phyloP scores from a whole-genome alignment of 2,888 invertebrate species.

The Blomia tropicalis region DNA sequence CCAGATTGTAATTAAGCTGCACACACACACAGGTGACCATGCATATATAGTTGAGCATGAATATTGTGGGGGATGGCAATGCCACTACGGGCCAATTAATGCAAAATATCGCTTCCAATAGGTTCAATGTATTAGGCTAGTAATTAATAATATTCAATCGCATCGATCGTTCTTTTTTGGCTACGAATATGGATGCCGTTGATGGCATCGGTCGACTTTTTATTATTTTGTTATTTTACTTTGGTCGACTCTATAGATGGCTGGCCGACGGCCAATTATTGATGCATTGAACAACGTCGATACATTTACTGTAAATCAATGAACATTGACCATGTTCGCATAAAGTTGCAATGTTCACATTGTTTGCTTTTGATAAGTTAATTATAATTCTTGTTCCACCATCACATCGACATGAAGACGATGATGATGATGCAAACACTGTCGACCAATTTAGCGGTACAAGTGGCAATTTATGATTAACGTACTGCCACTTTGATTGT shows the following conservation, averaged over 20 bases:
- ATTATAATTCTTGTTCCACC: conserved; percentile 2
- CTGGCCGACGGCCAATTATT: background rate
- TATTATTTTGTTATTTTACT: no score
- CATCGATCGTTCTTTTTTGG: no score
- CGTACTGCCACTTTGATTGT: background rate
- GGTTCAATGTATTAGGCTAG: no score
- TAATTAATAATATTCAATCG: conserved; percentile 1
- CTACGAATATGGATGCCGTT: no score
- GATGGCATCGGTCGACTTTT: no score
- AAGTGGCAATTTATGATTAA: conserved; percentile 7
- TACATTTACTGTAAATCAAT: conserved; percentile 3
- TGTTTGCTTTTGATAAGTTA: conserved; percentile 15
- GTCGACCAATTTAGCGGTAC: background rate
- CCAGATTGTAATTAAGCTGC: background rate
- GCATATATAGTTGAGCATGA: no score
- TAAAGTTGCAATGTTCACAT: conserved; percentile 9
- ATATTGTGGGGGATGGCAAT: no score
- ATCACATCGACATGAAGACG: no score
- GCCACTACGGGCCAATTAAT: background rate
- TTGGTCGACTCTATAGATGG: no score
- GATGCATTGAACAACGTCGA: background rate
- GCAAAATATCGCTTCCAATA: conserved; percentile 9
- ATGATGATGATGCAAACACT: background rate
- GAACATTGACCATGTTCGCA: background rate
- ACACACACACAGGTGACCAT: background rate